Conservation (phyloP, 2,113 vertebrate species). For the Sminthopsis crassicaudata region DNA sequence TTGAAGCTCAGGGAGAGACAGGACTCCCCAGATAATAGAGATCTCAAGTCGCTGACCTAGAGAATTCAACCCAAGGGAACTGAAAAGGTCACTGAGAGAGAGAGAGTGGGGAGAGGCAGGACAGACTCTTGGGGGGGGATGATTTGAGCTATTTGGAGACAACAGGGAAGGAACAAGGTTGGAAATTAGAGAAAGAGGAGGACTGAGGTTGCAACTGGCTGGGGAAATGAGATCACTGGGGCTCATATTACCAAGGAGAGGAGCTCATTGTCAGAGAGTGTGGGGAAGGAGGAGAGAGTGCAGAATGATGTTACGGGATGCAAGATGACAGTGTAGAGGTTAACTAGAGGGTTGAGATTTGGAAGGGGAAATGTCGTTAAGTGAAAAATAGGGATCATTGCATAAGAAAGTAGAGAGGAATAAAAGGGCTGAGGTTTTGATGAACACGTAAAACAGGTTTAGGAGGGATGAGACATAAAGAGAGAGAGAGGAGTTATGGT, state of each 20-base stretch:
- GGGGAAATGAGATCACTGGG: not conserved
- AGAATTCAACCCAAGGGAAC: not conserved
- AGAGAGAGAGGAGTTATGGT: not conserved
- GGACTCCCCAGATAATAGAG: not conserved
- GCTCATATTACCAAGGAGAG: no score
- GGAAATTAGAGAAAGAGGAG: not conserved
- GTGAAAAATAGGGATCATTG: not conserved
- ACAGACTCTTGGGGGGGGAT: not conserved
- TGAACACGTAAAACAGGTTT: not conserved
- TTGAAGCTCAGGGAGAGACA: not conserved
- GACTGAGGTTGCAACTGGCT: not conserved
- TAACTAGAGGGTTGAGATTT: not conserved
- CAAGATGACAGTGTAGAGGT: not conserved
- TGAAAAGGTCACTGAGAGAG: not conserved
- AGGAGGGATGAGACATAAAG: not conserved
- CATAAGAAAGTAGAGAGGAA: not conserved
- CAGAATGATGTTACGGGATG: not conserved
- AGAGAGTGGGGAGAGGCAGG: not conserved
- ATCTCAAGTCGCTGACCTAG: not conserved
- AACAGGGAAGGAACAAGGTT: not conserved
- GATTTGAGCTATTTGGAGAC: not conserved
- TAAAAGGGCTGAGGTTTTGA: not conserved
- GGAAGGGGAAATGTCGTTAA: not conserved
- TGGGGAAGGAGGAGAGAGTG: not conserved
- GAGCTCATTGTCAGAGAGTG: not conserved